Conservation (phyloP, 2,888 invertebrate genomes). For the Molanna angustata region DNA sequence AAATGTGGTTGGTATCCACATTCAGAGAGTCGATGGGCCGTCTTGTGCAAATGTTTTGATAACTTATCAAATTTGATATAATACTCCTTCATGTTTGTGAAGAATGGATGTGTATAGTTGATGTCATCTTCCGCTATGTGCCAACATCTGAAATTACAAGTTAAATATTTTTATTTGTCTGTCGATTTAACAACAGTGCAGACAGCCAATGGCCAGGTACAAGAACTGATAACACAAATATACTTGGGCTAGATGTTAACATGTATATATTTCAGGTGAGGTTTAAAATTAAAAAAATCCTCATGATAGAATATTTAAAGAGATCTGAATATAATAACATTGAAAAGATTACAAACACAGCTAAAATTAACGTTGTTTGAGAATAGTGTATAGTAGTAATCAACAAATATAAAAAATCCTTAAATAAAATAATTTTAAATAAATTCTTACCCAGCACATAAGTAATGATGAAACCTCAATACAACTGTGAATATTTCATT, state of each 20-base stretch:
- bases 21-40: constrained; percentile 60
- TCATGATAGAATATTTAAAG: too few relatives aligned
- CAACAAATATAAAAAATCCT: neutral
- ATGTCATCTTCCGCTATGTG: constrained; percentile 47
- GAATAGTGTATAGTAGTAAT: neutral
- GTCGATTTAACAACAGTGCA: too few relatives aligned
- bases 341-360: too few relatives aligned
- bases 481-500: constrained; percentile 71
- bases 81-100: constrained; percentile 54
- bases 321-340: too few relatives aligned
- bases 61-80: constrained; percentile 60
- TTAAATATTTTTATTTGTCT: too few relatives aligned
- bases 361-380: too few relatives aligned
- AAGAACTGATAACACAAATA: too few relatives aligned
- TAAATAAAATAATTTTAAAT: neutral
- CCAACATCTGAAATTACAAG: constrained; percentile 61
- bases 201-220: neutral
- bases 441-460: constrained; percentile 48
- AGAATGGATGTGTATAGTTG: constrained; percentile 58
- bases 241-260: too few relatives aligned
- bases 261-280: too few relatives aligned
- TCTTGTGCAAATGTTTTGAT: constrained; percentile 61
- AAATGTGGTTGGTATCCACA: constrained; percentile 67
- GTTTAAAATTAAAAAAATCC: too few relatives aligned
- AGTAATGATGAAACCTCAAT: constrained; percentile 65